Base-by-base conservation (phyloP, 1,140 invertebrate species). In the Semibalanus balanoides region DNA sequence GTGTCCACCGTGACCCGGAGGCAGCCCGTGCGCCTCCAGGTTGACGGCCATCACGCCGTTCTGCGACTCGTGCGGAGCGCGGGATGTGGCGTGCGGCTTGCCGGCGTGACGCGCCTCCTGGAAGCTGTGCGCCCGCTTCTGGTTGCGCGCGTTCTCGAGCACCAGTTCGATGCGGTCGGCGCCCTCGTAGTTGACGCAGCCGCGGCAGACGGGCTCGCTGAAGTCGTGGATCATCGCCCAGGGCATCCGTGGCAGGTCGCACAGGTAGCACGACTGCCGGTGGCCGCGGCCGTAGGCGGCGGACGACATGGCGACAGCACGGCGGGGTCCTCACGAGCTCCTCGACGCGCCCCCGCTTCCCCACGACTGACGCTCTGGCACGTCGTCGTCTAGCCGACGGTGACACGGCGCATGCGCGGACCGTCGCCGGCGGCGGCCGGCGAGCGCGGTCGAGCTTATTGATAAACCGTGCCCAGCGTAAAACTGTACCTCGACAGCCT, bases 201-300 rank as follows among this genome's bases (percentile, higher is more conserved):
- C 97, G 51, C 97, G 90, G 82, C 97, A 99, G 72, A 99, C 97
- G 22, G 95, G 91, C 84, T 99, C 97, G 19, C 92, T 92, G 83
- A 99, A 99, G 85, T 99, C 97, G 86, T 96, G 92, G 79, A 99
- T 88, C 94, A 99, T 98, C 25, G 97, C 96, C 97, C 97, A 99
- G 75, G 96, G 97, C 92, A 97, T 98, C 77, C 97, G 90, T 78
- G 96, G 96, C 84, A 99, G 86, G 85, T 99, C 97, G 88, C 97
- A 99, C 82, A 99, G 85, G 85, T 98, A 99, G 86, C 97, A 99
- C 84, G 98, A 95, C 85, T 97, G 96, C 81, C 96, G 88, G 84
- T 97, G 96, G 76, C 89, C 88, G 17, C 79, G 74, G 78, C 70
- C 70, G 70, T 72, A 72, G 25, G 29, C 28, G 9, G 70, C n/a